A percentile compares a stretch with the other conserved stretches of the same genome.
Conservation (phyloP, 2,888 invertebrate genomes). For the Nomada goodeniana region DNA sequence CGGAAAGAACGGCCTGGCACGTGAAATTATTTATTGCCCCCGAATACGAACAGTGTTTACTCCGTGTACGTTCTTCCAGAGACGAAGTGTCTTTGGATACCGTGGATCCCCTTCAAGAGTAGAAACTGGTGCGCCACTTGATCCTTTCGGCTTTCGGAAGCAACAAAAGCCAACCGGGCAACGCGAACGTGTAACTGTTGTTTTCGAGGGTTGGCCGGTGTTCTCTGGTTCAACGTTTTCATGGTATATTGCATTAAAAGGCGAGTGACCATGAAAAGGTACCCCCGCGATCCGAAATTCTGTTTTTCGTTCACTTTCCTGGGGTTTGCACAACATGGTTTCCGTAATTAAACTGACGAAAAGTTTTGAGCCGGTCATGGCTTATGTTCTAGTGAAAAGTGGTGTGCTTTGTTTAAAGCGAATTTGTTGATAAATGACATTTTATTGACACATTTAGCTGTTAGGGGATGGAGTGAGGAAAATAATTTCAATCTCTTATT, state of each 20-base stretch:
- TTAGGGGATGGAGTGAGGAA: too few relatives aligned
- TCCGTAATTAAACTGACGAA: background rate
- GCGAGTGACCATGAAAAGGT: background rate
- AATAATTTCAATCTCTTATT: too few relatives aligned
- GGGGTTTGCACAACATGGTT: background rate
- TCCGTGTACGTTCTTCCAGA: conserved; percentile 36
- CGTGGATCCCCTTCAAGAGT: conserved; percentile 31
- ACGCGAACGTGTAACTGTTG: background rate
- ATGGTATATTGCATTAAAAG: background rate
- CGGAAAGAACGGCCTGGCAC: conserved; percentile 46
- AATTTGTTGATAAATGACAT: too few relatives aligned
- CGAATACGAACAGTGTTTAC: conserved; percentile 58
- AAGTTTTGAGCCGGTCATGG: too few relatives aligned
- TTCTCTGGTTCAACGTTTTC: background rate
- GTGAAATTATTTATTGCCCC: conserved; percentile 60
- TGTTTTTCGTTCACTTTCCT: background rate
- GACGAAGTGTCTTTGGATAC: conserved; percentile 18
- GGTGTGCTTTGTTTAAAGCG: too few relatives aligned
- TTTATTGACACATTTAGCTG: too few relatives aligned
- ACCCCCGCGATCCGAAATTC: background rate
- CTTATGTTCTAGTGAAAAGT: too few relatives aligned
- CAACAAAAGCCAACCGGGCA: conserved; percentile 13
- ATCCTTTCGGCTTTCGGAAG: conserved; percentile 47
- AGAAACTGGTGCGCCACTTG: conserved; percentile 33
- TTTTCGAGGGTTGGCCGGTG: conserved; percentile 10